These are phyloP conservation scores for Agrenia bidenticulata DNA, from an alignment of 2,888 invertebrate genomes.

Conservation along the genomic window DNA sequence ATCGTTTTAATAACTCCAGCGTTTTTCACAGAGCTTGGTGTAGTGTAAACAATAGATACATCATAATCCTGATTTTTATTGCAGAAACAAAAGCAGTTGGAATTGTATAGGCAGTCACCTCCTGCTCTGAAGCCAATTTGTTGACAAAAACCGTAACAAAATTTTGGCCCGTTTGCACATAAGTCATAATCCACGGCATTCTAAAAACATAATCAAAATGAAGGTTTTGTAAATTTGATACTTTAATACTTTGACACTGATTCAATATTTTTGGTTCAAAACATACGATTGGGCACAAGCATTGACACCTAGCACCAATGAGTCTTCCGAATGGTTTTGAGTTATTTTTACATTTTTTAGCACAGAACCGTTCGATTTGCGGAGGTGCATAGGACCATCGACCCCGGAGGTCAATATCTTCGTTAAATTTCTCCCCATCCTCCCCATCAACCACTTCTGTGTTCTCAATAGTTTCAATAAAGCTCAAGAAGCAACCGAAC, in stretches of 20 bases:
- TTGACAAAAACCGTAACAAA: conserved; percentile 31
- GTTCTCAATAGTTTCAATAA: no score
- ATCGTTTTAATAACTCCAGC: no score
- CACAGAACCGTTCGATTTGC: conserved; percentile 22
- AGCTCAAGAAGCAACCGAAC: no score
- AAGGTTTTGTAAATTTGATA: no score
- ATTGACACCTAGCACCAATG: conserved; percentile 26
- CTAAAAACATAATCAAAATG: conserved; percentile 28
- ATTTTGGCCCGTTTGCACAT: conserved; percentile 15
- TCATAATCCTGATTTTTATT: conserved; percentile 17
- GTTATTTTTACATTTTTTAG: conserved; percentile 9
- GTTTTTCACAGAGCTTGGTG: neutral
- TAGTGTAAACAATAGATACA: conserved; percentile 15
- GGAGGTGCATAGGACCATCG: conserved; percentile 27
- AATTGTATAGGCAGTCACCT: conserved; percentile 32
- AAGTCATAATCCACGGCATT: conserved; percentile 26
- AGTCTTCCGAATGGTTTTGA: conserved; percentile 32
- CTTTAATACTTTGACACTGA: no score
- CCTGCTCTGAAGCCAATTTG: conserved; percentile 22
- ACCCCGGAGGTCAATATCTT: neutral
- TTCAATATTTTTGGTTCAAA: no score
- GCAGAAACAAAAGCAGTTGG: conserved; percentile 35
- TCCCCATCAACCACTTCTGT: no score
- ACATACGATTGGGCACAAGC: conserved; percentile 35
- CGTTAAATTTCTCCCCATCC: no score